Base-by-base conservation (phyloP, 2,888 invertebrate species). In the Deroplatys truncata region DNA sequence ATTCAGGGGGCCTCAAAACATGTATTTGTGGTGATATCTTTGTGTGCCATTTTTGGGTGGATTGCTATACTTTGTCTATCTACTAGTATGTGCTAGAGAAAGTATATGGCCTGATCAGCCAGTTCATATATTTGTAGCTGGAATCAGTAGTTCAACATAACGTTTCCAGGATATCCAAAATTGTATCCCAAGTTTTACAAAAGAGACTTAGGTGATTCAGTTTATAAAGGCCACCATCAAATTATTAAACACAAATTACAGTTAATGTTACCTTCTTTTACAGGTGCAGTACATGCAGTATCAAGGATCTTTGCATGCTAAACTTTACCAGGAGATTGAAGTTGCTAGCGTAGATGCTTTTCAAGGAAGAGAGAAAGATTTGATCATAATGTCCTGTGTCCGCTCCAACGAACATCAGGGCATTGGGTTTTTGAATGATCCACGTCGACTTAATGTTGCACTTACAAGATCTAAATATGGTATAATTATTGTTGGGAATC, bases 261-360 rank as follows among this genome's bases (percentile, higher is more conserved):
- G 20, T 72, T 43, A 13, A 13, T 72, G 4, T 72, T 72, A 20
- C 25, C 20, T 72, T 20, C 7, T 72, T 20, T 72, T 0, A 84
- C 88, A 93, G 92, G 93, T 98, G 0, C 99, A 99, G 93, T 98
- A 99, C 93, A 99, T 99, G 99, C 99, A 99, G 93, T 98, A 98
- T 93, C 99, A 99, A 93, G 99, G 99, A 20, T 98, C 98, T 20
- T 94, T 99, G 89, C 99, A 99, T 93, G 97, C 98, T 82, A 99
- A 99, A 93, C 94, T 99, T 0, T 99, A 99, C 93, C 97, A 99
- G 94, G 99, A 99, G 93, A 98, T 99, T 89, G 99, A 99, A 94
- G 99, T 99, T 0, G 99, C 99, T 15, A 99, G 99, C 94, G 99
- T 99, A 5, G 99, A 99, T 93, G 99, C 99, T 0, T 99, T 99